phyloP scores from a whole-genome alignment of 1,140 invertebrate species.

The Centruroides vittatus region DNA sequence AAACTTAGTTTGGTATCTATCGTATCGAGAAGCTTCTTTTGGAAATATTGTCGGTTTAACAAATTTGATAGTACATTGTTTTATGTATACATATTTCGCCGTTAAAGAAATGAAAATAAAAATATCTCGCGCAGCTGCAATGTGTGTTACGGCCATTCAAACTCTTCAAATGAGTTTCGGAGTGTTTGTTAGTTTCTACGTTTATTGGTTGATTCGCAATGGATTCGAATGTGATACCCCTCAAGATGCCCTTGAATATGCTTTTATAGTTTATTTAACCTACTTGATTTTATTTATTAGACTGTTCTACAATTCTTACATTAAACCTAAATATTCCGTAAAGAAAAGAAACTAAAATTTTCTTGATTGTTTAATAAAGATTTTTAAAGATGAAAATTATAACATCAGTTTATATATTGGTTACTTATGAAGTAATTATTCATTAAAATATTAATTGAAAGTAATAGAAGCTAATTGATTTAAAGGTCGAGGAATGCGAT shows the following conservation, averaged over 20 bases:
- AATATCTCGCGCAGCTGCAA: conserved; percentile 64
- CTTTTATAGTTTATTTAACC: background rate
- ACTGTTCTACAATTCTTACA: background rate
- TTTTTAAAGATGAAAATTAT: no score
- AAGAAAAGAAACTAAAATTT: background rate
- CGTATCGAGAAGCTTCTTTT: background rate
- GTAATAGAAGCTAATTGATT: no score
- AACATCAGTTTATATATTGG: no score
- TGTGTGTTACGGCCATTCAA: conserved; percentile 83
- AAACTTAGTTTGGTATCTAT: conserved; percentile 26
- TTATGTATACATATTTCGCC: conserved; percentile 93
- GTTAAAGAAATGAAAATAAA: conserved; percentile 70
- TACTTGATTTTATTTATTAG: background rate
- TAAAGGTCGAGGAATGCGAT: no score
- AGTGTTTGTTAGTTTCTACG: background rate
- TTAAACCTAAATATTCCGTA: background rate
- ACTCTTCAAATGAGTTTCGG: conserved; percentile 71
- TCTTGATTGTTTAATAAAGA: no score
- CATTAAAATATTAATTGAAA: no score
- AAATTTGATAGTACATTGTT: conserved; percentile 92
- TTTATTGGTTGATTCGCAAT: background rate
- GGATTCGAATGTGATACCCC: background rate
- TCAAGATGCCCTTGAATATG: background rate
- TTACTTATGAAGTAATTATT: no score
- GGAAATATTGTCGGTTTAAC: conserved; percentile 95